Evolutionary conservation across 2,797 vertebrate genomes (phyloP).

Genomic region (Anniella stebbinsi): DNA sequence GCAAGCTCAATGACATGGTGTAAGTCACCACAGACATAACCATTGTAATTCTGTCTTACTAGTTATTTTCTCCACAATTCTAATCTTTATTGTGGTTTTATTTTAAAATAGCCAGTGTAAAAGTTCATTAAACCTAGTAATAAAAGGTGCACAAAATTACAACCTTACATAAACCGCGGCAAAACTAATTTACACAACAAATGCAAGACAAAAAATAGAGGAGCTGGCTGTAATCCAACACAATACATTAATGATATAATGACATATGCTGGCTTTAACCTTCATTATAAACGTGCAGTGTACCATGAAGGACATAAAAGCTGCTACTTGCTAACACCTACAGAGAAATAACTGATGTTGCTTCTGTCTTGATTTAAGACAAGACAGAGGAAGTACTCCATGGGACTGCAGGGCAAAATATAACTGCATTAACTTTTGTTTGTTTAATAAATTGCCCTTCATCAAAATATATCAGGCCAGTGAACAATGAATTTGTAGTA

Average conservation of each 20-base stretch:
- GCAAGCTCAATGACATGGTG: background rate
- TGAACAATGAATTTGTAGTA: too few species aligned
- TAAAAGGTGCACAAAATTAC: background rate
- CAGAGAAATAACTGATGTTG: background rate
- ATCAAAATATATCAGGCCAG: too few species aligned
- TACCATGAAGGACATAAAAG: background rate
- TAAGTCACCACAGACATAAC: background rate
- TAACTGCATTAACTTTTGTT: background rate
- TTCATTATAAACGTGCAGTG: background rate
- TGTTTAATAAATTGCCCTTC: too few species aligned
- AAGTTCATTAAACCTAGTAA: background rate
- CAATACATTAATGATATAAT: background rate
- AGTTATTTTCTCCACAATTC: conserved; percentile 6
- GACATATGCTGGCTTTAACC: background rate
- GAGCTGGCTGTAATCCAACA: conserved; percentile 1
- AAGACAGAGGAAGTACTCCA: background rate
- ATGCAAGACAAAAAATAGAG: background rate
- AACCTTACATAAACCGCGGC: background rate
- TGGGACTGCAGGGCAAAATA: too few species aligned
- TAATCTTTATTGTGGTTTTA: background rate
- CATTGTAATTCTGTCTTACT: background rate
- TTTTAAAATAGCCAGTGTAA: conserved; percentile 12
- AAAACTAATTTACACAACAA: conserved; percentile 13
- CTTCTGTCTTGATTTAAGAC: background rate
- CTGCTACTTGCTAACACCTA: background rate